Conservation (phyloP, 2,888 invertebrate genomes). For the Ceramica pisi region DNA sequence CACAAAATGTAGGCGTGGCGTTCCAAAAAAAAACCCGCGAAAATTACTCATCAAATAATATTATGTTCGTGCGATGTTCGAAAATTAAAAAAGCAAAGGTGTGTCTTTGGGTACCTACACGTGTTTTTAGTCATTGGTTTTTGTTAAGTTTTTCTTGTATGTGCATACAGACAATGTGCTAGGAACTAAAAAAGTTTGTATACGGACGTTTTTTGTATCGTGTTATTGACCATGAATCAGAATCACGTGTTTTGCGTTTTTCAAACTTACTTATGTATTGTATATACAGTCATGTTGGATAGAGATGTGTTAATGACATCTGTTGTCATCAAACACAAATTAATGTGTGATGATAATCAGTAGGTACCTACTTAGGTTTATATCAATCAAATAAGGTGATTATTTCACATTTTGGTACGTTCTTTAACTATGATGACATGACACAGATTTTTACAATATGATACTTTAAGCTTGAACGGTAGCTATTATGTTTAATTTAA, state of each 20-base stretch:
- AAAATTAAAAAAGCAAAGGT: constrained; percentile 4
- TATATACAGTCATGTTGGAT: too few relatives aligned
- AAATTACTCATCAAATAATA: neutral
- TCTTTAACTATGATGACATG: neutral
- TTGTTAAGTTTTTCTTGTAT: constrained; percentile 3
- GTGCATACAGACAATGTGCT: neutral
- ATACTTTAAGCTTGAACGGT: neutral
- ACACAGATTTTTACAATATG: neutral
- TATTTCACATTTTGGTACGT: neutral
- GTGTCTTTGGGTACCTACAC: constrained; percentile 23
- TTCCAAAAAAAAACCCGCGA: neutral
- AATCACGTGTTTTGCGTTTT: constrained; percentile 35
- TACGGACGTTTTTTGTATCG: constrained; percentile 17
- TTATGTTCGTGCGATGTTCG: neutral
- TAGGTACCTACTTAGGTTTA: neutral
- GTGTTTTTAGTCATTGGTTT: too few relatives aligned
- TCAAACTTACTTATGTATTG: neutral
- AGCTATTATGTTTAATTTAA: neutral
- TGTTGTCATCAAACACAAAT: constrained; percentile 15
- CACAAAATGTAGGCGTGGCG: neutral
- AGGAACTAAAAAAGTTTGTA: constrained; percentile 27
- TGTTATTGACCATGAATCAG: constrained; percentile 30
- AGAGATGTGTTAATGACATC: constrained; percentile 3
- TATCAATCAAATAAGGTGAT: neutral
- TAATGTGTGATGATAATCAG: neutral